phyloP scores from a whole-genome alignment of 2,113 vertebrate species.

The Pao palembangensis region DNA sequence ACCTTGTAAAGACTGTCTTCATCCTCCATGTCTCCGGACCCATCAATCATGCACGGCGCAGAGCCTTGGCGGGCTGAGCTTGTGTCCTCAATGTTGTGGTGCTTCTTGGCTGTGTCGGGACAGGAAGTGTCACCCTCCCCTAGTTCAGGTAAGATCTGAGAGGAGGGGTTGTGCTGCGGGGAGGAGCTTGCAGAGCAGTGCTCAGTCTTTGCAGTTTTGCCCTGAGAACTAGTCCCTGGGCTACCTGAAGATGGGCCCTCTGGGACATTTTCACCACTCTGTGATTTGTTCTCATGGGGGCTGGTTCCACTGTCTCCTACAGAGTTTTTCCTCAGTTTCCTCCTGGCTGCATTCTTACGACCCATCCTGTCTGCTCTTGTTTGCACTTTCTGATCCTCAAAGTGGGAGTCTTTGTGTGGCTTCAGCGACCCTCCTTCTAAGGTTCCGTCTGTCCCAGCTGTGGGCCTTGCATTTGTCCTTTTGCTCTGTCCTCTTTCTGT shows the following conservation, averaged over 20 bases:
- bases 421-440: conserved; percentile 49
- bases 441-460: conserved; percentile 14
- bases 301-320: conserved; percentile 47
- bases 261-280: conserved; percentile 1
- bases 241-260: conserved; percentile 32
- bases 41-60: conserved; percentile 7
- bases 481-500: conserved; percentile 22
- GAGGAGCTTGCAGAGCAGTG: conserved; percentile 42
- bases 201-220: conserved; percentile 36
- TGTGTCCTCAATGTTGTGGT: conserved; percentile 26
- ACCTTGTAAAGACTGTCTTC: conserved; percentile 47
- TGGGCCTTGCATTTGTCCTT: conserved; percentile 14
- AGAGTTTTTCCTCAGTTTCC: conserved; percentile 52
- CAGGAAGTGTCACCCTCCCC: conserved; percentile 29
- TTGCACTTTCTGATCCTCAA: conserved; percentile 33
- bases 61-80: conserved; percentile 12
- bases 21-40: conserved; percentile 44
- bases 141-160: conserved; percentile 44
- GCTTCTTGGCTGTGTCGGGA: conserved; percentile 2
- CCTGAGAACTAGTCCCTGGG: conserved; percentile 21
- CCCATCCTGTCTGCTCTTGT: conserved; percentile 57
- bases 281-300: conserved; percentile 30
- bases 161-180: conserved; percentile 28
- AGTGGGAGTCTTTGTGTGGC: conserved; percentile 30
- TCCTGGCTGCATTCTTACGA: conserved; percentile 61